Evolutionary conservation across 2,888 invertebrate genomes (phyloP), one percentile per base, ranked within the genome.

Genomic region (Pyrochroa serraticornis): DNA sequence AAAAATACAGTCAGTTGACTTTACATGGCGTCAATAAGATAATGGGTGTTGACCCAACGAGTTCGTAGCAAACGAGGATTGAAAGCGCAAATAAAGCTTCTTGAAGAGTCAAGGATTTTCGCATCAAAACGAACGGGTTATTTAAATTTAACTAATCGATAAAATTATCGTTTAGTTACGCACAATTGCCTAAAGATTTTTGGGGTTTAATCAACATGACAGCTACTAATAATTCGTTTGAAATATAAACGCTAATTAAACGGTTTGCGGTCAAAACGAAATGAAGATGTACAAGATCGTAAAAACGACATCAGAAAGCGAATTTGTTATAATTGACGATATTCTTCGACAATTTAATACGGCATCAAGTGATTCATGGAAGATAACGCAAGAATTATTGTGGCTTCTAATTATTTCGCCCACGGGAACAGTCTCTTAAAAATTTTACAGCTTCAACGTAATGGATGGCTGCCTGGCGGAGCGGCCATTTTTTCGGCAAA

Each of bases 351-450:
- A 47, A 46, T 54, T 54, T 54, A 54, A 41, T 42, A 35, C 33
- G 12, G 43, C 31, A 55, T 47, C 54, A 57, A 57, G 62, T 62
- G 64, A 63, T 64, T 52, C 55, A 60, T 61, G 49, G 44, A 46
- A 63, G 67, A 67, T 67, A 67, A 63, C 62, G 57, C 51, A 61
- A 64, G 63, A 67, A 67, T 65, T 63, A 67, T 65, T 60, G 59
- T 52, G 33, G 57, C 49, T 57, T 64, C 62, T 65, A 67, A 67
- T 67, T 64, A 65, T 65, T 65, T 62, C 48, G 64, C 67, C 64
- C 58, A 51, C 49, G 65, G 67, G 67, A 64, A 60, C 62, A 34
- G 45, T 32, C 42, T 13, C 39, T 41, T 50, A 32, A 46, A 50
- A 45, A 50, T 55, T 57, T 57, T 57, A 57, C 35, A 8, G 47